Evolutionary conservation across 64 coral and sea anemone genomes (phyloP), one percentile per base, ranked within the genome.

Genomic region (Pachyseris speciosa): DNA sequence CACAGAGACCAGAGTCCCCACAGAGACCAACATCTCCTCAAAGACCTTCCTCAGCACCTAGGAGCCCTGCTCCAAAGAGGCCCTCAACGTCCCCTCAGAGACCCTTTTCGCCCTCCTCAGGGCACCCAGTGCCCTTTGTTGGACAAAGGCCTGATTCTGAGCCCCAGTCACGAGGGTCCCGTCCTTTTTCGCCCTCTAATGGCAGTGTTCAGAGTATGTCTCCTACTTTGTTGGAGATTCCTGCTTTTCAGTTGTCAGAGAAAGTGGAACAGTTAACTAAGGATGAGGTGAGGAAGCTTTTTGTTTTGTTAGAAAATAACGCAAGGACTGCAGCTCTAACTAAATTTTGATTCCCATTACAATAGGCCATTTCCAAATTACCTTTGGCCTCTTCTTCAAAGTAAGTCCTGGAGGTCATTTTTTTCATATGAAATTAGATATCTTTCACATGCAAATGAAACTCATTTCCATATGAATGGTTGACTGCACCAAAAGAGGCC

Each of bases 191-290:
- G 20, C 77, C 77, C 16, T 5, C 48, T 12, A 22, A 33, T n/a
- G 39, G 33, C 33, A 80, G 31, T 0, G 77, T 49, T 9, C 43
- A 52, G 3, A 77, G 45, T 51, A 39, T 80, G 29, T 96, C 94
- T 0, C 91, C 94, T 11, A 88, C 94, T 5, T 76, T 92, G 38
- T 81, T 96, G 27, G 74, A 93, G 49, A 88, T 96, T 20, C 94
- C 94, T 2, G 53, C 86, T 20, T 26, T 75, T 58, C 72, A 84
- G 20, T 75, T 93, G 25, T 64, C 94, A 42, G 94, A 96, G 25
- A 96, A 96, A 80, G 94, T 96, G 19, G 91, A 93, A 50, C 87
- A 88, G 67, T 75, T 88, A 74, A 74, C 94, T 5, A 67, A 92
- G 70, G 90, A 93, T 83, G 94, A 96, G 91, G 94, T 96, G n/a